phyloP scores from a whole-genome alignment of 2,888 invertebrate species.

The Drosophila pseudotalamancana region DNA sequence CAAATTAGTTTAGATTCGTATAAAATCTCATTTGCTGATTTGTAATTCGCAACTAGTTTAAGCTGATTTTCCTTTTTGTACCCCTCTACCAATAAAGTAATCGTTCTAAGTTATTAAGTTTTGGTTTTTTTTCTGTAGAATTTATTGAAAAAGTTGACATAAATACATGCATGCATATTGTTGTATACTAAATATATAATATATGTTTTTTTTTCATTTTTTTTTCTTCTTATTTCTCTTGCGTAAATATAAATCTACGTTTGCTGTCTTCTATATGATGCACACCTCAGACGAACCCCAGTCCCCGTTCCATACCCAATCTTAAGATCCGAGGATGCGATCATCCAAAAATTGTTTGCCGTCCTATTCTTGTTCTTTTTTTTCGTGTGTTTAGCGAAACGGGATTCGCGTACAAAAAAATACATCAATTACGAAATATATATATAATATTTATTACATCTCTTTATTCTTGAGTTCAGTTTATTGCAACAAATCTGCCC shows the following conservation, averaged over 20 bases:
- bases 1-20: not conserved
- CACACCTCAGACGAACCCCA: slow-evolving; percentile 18
- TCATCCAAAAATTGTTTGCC: slow-evolving; percentile 49
- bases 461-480: slow-evolving; percentile 58
- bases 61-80: not conserved
- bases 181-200: slow-evolving; percentile 83
- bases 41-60: slow-evolving; percentile 1
- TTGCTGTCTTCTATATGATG: slow-evolving; percentile 44
- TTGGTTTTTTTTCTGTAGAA: slow-evolving; percentile 66
- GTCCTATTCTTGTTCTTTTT: slow-evolving; percentile 24
- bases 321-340: slow-evolving; percentile 18
- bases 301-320: slow-evolving; percentile 18
- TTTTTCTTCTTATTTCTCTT: slow-evolving; percentile 60
- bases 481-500: slow-evolving; percentile 72
- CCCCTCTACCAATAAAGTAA: not conserved
- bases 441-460: slow-evolving; percentile 45
- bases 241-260: slow-evolving; percentile 77
- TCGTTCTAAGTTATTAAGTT: not conserved
- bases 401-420: slow-evolving; percentile 52
- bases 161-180: slow-evolving; percentile 84
- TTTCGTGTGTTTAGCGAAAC: slow-evolving; percentile 30
- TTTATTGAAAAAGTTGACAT: slow-evolving; percentile 84
- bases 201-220: slow-evolving; percentile 75
- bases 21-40: not conserved
- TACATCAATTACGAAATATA: slow-evolving; percentile 72